Evolutionary conservation across 1,140 invertebrate genomes (phyloP).

Genomic region (Plectrocnemia conspersa): DNA sequence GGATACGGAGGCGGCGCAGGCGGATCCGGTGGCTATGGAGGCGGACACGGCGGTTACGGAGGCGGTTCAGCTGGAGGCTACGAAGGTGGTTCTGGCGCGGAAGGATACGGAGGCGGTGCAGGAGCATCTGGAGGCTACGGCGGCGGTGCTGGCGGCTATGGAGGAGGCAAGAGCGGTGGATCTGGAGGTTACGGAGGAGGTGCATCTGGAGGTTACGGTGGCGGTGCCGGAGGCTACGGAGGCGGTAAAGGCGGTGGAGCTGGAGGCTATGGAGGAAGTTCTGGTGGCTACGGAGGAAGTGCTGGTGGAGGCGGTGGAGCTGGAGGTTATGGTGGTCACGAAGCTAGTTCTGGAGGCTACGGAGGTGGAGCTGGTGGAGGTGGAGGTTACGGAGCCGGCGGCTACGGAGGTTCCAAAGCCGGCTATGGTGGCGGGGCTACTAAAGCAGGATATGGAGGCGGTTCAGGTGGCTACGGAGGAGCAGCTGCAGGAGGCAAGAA

Average conservation of each 20-base stretch:
- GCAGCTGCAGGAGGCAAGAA: not conserved
- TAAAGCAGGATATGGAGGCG: not conserved
- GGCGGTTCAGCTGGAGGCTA: constrained; percentile 30
- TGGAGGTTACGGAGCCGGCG: constrained; percentile 16
- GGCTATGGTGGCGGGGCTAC: constrained; percentile 3
- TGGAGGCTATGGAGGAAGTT: not conserved
- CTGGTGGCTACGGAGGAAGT: not conserved
- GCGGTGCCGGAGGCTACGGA: not conserved
- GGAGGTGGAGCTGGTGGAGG: constrained; percentile 11
- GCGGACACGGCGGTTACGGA: constrained; percentile 35
- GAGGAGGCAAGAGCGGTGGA: not conserved
- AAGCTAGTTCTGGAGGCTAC: not conserved
- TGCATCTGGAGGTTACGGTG: not conserved
- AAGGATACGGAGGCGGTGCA: not conserved
- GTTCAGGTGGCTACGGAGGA: constrained; percentile 19
- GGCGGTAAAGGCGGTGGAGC: not conserved
- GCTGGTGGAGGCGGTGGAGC: not conserved
- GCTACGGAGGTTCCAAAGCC: constrained; percentile 6
- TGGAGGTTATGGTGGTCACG: constrained; percentile 1
- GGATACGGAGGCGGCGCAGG: constrained; percentile 14
- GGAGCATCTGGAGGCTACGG: constrained; percentile 2
- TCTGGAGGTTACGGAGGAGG: constrained; percentile 19
- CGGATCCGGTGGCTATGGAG: constrained; percentile 28
- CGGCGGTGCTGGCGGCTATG: constrained; percentile 1
- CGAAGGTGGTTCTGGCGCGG: constrained; percentile 17